Base-by-base conservation (phyloP, 2,797 vertebrate genomes). In the Cygnus olor region DNA sequence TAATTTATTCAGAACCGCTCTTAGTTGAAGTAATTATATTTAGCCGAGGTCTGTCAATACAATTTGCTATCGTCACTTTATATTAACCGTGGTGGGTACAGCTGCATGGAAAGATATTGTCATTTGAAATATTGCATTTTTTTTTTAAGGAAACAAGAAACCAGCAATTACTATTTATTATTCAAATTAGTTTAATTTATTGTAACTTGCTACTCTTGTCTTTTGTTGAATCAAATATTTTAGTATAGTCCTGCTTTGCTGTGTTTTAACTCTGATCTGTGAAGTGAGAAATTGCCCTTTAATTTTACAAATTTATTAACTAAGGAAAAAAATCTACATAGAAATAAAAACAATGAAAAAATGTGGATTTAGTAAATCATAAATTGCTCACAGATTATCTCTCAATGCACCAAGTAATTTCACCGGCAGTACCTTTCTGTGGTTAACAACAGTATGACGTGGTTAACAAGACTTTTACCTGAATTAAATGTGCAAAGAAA, bases 1-100 rank as follows among this genome's bases (percentile, higher is more conserved):
- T 94, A 71, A 79, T 91, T 94, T 93, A 77, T 85, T 90, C 72
- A 80, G 61, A 95, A 88, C n/a, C 20, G 84, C 93, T 79, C 42
- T 86, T 79, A 65, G 44, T 7, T 84, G 40, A 69, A 17, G 30
- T 71, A 94, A 94, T 93, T 95, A 61, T 83, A 78, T 90, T 86
- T 63, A 94, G 28, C 25, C 72, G 85, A 83, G 66, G 36, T 80
- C 56, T 86, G 78, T 80, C 78, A 92, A 94, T 95, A 80, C 14
- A 89, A 93, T 83, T 91, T 83, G 10, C 51, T 92, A 49, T 80
- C 45, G 65, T 79, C 2, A 0, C 27, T 94, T 84, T 90, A 28
- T 82, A 86, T 40, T 73, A 87, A 85, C 20, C 79, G 30, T 38
- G 90, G 51, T 85, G 34, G 88, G 15, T 87, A 80, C 36, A 94